These are phyloP conservation scores for Pseudochirops cupreus DNA, from an alignment of 2,797 vertebrate species.

Conservation along the genomic window DNA sequence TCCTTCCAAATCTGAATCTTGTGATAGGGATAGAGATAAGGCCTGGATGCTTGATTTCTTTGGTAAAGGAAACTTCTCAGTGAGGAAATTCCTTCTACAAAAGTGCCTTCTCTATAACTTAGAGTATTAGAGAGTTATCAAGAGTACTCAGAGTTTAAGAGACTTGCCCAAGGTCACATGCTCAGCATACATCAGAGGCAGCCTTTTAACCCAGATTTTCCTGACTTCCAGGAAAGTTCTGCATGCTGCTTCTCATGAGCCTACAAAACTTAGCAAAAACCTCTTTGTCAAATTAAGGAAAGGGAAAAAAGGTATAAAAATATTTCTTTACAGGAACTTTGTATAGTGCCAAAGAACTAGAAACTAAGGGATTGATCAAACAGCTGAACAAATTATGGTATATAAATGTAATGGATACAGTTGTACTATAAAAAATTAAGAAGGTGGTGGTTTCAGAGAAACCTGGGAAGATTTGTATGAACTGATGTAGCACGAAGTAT, in stretches of 20 bases:
- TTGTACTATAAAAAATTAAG: not conserved
- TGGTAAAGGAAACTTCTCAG: not conserved
- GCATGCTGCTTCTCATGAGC: not conserved
- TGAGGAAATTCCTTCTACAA: not conserved
- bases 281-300: not conserved
- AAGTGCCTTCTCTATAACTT: not conserved
- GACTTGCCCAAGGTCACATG: not conserved
- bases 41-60: not conserved
- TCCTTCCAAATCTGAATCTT: not conserved
- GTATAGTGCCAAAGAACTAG: not conserved
- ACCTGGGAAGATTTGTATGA: not conserved
- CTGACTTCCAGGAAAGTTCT: not conserved
- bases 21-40: not conserved
- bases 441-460: not conserved
- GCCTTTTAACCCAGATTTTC: not conserved
- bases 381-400: not conserved
- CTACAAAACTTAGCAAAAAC: not conserved
- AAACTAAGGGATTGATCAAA: not conserved
- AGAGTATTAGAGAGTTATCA: not conserved
- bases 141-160: not conserved
- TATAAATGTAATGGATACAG: not conserved
- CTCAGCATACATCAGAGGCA: not conserved
- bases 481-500: not conserved
- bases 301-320: not conserved
- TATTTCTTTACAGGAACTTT: not conserved